These are phyloP conservation scores for Loxodonta africana DNA, from an alignment of 2,113 vertebrate species.

Conservation along the genomic window DNA sequence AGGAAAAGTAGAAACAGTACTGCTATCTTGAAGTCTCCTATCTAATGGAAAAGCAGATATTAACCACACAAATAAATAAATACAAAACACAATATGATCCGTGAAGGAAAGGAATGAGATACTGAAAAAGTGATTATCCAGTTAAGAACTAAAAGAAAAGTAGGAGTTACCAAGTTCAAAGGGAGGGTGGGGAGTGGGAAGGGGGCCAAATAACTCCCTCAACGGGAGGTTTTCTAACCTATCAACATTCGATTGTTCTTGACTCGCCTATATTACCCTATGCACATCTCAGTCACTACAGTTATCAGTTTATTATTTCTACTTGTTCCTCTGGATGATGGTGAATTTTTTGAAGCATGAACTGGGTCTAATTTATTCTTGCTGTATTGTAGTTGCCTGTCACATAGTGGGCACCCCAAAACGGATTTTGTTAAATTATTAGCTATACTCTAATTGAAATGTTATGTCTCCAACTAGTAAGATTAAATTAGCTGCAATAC, in stretches of 20 bases:
- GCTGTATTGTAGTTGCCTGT: not conserved
- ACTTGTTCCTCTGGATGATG: not conserved
- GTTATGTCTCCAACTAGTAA: not conserved
- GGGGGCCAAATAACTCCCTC: not conserved
- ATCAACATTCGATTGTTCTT: not conserved
- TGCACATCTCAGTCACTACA: not conserved
- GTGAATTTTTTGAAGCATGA: not conserved
- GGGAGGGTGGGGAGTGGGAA: not conserved
- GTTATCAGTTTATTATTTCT: not conserved
- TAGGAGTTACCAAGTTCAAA: not conserved
- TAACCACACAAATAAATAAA: not conserved
- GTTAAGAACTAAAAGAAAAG: not conserved
- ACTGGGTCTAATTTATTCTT: not conserved
- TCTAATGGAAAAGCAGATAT: not conserved
- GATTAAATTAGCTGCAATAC: not conserved
- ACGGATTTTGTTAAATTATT: not conserved
- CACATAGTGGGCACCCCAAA: not conserved
- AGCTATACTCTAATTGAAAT: not conserved
- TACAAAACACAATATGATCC: not conserved
- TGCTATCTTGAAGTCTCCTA: not conserved
- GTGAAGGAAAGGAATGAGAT: not conserved
- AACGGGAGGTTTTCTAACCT: not conserved
- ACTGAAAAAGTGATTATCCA: not conserved
- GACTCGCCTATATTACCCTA: fast-evolving
- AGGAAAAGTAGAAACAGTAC: not conserved